phyloP scores from a whole-genome alignment of 1,140 invertebrate species.

The Drosophila triauraria region DNA sequence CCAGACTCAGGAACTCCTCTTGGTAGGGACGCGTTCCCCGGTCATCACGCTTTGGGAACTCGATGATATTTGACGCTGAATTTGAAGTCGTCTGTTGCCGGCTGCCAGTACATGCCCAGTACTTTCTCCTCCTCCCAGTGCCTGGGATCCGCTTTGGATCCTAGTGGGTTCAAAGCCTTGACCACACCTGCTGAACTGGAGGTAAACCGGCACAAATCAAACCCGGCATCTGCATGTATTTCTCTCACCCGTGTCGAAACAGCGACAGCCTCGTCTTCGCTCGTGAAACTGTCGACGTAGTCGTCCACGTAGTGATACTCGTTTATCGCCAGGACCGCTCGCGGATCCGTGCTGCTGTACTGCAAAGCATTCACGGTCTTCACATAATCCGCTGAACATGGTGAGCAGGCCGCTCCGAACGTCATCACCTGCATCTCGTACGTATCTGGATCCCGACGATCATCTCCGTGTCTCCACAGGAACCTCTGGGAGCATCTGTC shows the following conservation, averaged over 20 bases:
- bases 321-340: constrained; percentile 4
- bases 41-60: constrained; percentile 7
- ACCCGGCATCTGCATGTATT: constrained; percentile 6
- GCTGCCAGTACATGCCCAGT: constrained; percentile 22
- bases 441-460: too few species aligned
- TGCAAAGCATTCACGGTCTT: not conserved
- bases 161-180: not conserved
- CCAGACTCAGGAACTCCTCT: constrained; percentile 7
- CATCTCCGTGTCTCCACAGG: too few species aligned
- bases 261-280: too few species aligned
- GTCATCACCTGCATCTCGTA: too few species aligned
- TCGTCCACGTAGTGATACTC: constrained; percentile 18
- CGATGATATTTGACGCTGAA: constrained; percentile 15
- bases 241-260: too few species aligned
- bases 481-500: too few species aligned
- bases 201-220: constrained; percentile 7
- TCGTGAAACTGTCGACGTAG: not conserved
- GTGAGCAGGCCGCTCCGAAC: too few species aligned
- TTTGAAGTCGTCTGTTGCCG: constrained; percentile 13
- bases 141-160: not conserved
- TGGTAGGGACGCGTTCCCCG: not conserved
- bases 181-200: not conserved
- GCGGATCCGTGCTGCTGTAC: not conserved
- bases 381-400: not conserved
- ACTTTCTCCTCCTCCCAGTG: constrained; percentile 1